These are phyloP conservation scores for Mormyrus lacerda DNA, from an alignment of 2,113 vertebrate genomes.

Conservation along the genomic window DNA sequence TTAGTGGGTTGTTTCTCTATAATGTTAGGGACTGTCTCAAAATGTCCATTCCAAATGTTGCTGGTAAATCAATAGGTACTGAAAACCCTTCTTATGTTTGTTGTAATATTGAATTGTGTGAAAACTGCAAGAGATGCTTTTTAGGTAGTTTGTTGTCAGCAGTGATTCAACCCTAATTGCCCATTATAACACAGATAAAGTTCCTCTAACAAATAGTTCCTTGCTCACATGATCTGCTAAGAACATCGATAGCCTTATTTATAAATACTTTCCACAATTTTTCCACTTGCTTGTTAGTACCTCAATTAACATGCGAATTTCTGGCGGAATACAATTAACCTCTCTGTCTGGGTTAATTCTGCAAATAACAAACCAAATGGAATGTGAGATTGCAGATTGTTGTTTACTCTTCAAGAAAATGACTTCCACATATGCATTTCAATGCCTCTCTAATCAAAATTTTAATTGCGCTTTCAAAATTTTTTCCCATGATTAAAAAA, in stretches of 20 bases:
- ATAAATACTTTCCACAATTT: background rate
- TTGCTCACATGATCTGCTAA: background rate
- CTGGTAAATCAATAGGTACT: background rate
- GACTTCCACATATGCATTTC: background rate
- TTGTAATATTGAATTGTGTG: background rate
- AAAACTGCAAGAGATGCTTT: background rate
- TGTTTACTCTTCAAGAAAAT: slow-evolving; percentile 9
- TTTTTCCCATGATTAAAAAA: background rate
- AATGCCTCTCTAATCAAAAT: background rate
- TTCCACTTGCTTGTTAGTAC: background rate
- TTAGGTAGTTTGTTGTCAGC: background rate
- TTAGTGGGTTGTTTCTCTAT: background rate
- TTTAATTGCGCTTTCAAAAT: background rate
- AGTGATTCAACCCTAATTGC: background rate
- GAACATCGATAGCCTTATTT: background rate
- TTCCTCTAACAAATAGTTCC: background rate
- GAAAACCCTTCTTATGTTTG: background rate
- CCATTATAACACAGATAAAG: background rate
- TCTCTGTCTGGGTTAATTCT: background rate
- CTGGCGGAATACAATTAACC: background rate
- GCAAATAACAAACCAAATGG: background rate
- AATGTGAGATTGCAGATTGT: background rate
- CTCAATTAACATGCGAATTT: background rate
- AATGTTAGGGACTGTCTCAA: background rate
- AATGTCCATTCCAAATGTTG: background rate